These are phyloP conservation scores for Syngnathus acus DNA, from an alignment of 2,797 vertebrate species.

Conservation along the genomic window DNA sequence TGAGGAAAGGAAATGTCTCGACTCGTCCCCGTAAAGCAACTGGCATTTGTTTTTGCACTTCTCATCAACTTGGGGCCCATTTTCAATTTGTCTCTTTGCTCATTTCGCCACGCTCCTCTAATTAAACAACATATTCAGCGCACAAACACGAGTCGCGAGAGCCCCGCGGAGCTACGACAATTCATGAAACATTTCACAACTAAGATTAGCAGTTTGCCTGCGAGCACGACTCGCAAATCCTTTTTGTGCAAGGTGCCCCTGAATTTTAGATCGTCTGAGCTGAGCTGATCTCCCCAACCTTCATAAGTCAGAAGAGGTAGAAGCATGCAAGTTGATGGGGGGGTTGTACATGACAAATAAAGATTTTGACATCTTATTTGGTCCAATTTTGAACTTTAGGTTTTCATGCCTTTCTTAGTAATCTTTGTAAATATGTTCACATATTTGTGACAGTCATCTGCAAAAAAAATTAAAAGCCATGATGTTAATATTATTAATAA, in stretches of 20 bases:
- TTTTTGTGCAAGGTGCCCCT: background rate
- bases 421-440: background rate
- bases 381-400: background rate
- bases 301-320: background rate
- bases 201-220: constrained; percentile 3
- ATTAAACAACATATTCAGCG: constrained; percentile 4
- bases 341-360: background rate
- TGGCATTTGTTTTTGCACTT: background rate
- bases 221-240: background rate
- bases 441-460: background rate
- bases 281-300: background rate
- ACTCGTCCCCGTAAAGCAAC: background rate
- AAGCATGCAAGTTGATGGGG: background rate
- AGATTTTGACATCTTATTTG: background rate
- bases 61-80: background rate
- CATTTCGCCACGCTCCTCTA: background rate
- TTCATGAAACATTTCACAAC: background rate
- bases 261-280: background rate
- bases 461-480: background rate
- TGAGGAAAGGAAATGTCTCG: background rate
- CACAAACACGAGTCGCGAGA: background rate
- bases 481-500: too few species aligned
- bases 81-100: background rate
- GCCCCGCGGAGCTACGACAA: background rate
- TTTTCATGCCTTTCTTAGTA: background rate